Base-by-base conservation (phyloP, 2,113 vertebrate genomes). In the Sminthopsis crassicaudata region DNA sequence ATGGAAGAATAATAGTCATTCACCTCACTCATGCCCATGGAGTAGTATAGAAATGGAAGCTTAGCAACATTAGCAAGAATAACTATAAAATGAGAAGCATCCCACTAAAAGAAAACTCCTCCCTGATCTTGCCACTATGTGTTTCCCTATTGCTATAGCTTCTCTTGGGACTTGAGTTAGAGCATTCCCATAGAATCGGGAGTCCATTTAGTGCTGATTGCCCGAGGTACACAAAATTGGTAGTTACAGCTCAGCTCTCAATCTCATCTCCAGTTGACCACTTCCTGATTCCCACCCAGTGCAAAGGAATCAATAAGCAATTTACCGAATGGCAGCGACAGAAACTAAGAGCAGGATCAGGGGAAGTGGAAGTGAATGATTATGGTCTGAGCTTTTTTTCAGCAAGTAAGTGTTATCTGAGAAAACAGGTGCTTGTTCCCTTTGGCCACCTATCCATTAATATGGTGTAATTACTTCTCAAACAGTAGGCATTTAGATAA, bases 231-330 rank as follows among this genome's bases (percentile, higher is more conserved):
- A 84, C n/a, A 42, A 84, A 84, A 42, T 84, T 19, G 19, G 67
- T 23, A 84, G n/a, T 42, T 30, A 76, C n/a, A 42, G n/a, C 7
- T 42, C 19, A 8, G 67, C 67, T 84, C 67, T 42, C 67, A 22
- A 42, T 6, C 67, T 84, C 67, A 42, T 84, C 67, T 84, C 19
- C 67, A 84, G 42, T 42, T 84, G 67, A 42, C 36, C 67, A 84
- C n/a, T 84, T 84, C n/a, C n/a, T 84, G 67, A 76, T 76, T 93
- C 16, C 27, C 25, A 26, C 46, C 57, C 76, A 51, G 67, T 84
- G 67, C 67, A 84, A 55, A 96, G 93, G 95, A 99, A 99, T 99
- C 99, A 96, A 98, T 99, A 99, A 98, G 98, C 98, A 98, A 99
- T 99, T 98, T 98, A 97, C 93, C 98, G 96, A 92, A 84, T 23